These are phyloP conservation scores for Arrhopalites spinosus DNA, from an alignment of 2,888 invertebrate species.

Conservation along the genomic window DNA sequence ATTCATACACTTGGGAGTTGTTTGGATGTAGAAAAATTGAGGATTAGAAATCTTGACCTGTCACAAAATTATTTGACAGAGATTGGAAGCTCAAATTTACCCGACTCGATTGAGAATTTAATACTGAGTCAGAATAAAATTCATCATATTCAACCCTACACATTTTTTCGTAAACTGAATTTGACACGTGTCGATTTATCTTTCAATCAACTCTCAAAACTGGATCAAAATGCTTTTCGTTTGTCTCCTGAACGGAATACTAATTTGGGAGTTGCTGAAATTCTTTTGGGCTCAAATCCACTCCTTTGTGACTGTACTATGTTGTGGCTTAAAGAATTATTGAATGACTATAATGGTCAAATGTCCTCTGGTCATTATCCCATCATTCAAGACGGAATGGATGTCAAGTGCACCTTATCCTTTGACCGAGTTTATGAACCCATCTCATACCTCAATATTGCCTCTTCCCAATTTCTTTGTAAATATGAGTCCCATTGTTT, in stretches of 20 bases:
- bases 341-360: conserved; percentile 60
- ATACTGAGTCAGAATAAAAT: conserved; percentile 81
- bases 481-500: conserved; percentile 82
- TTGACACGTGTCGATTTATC: conserved; percentile 79
- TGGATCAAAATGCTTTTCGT: conserved; percentile 60
- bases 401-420: conserved; percentile 78
- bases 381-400: conserved; percentile 78
- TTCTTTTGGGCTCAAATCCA: conserved; percentile 83
- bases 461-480: conserved; percentile 77
- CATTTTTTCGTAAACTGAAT: conserved; percentile 85
- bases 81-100: conserved; percentile 80
- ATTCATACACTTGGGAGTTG: conserved; percentile 83
- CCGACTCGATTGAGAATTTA: conserved; percentile 78
- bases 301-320: conserved; percentile 87
- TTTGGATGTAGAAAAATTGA: conserved; percentile 79
- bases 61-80: conserved; percentile 80
- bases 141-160: conserved; percentile 81
- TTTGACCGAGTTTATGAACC: conserved; percentile 76
- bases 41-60: conserved; percentile 79
- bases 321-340: conserved; percentile 84
- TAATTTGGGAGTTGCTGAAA: conserved; percentile 74
- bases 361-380: conserved; percentile 75
- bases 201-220: conserved; percentile 73
- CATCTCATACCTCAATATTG: conserved; percentile 76
- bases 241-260: conserved; percentile 51